Evolutionary conservation across 1,140 invertebrate genomes (phyloP).

Genomic region (Saxidomus purpurata): DNA sequence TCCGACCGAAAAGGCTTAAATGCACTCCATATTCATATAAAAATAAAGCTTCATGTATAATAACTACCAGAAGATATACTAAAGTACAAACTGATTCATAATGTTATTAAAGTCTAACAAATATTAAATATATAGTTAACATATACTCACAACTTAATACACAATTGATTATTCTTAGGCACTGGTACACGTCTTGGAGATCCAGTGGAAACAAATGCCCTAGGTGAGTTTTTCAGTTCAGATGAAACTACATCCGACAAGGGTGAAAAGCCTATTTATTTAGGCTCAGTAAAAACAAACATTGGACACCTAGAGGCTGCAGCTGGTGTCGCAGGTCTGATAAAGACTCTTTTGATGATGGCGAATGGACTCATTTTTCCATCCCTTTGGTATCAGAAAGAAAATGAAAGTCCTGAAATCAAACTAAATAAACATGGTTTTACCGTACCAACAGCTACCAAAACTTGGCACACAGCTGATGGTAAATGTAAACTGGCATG

Average conservation of each 20-base stretch:
- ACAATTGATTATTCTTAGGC: too few relatives aligned
- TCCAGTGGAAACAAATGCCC: conserved; percentile 93
- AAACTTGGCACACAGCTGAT: background rate
- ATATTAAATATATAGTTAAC: too few relatives aligned
- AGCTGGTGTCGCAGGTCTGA: conserved; percentile 95
- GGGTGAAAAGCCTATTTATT: background rate
- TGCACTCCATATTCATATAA: too few relatives aligned
- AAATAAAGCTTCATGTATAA: too few relatives aligned
- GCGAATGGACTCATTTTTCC: conserved; percentile 64
- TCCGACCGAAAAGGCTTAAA: too few relatives aligned
- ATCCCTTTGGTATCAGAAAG: conserved; percentile 62
- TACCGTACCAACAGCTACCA: conserved; percentile 29
- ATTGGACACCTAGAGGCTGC: conserved; percentile 92
- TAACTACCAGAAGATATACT: too few relatives aligned
- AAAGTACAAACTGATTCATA: too few relatives aligned
- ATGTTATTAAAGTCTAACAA: too few relatives aligned
- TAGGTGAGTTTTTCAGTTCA: conserved; percentile 5
- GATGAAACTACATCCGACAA: background rate
- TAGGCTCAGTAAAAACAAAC: conserved; percentile 76
- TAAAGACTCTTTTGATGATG: conserved; percentile 89
- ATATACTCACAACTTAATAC: too few relatives aligned
- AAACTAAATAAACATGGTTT: conserved; percentile 60
- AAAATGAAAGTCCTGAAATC: conserved; percentile 63
- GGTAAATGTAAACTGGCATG: conserved; percentile 48
- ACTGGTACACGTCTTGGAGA: conserved; percentile 97